These are phyloP conservation scores for Amyelois transitella DNA, from an alignment of 1,140 invertebrate genomes.

Conservation along the genomic window DNA sequence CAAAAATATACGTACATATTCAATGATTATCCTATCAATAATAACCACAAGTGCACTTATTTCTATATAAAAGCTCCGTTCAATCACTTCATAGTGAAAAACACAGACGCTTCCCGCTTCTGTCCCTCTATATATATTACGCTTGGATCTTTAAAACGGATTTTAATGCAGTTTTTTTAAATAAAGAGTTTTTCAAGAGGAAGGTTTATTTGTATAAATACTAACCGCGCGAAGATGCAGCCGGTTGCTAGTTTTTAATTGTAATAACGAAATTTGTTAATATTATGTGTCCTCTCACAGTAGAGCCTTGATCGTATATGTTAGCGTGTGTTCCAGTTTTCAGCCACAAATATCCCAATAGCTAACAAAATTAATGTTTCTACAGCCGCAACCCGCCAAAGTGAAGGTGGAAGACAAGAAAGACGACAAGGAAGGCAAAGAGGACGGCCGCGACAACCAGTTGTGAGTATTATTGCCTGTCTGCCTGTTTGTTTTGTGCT, in stretches of 20 bases:
- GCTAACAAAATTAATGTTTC: neutral
- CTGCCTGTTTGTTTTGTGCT: neutral
- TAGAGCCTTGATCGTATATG: neutral
- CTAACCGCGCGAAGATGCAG: neutral
- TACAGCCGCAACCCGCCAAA: conserved; percentile 63
- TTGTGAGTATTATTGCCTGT: conserved; percentile 70
- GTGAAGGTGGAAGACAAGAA: conserved; percentile 46
- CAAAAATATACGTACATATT: too few species aligned
- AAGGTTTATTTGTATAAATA: too few species aligned
- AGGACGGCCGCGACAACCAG: conserved; percentile 86
- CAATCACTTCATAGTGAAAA: too few species aligned
- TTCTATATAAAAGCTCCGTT: too few species aligned
- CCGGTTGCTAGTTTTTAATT: neutral
- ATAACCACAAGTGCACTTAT: too few species aligned
- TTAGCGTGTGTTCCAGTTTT: neutral
- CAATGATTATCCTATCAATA: too few species aligned
- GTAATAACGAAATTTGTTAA: neutral
- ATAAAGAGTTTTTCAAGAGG: neutral
- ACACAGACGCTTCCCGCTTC: too few species aligned
- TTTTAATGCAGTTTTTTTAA: too few species aligned
- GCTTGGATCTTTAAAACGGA: too few species aligned
- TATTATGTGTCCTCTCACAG: neutral
- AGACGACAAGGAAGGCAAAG: conserved; percentile 77
- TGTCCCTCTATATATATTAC: too few species aligned
- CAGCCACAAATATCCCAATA: too few species aligned